Percentiles rank a stretch among this genome's conserved stretches.
These are phyloP conservation scores for Drosophila borealis DNA, from an alignment of 2,888 invertebrate species.

Conservation along the genomic window DNA sequence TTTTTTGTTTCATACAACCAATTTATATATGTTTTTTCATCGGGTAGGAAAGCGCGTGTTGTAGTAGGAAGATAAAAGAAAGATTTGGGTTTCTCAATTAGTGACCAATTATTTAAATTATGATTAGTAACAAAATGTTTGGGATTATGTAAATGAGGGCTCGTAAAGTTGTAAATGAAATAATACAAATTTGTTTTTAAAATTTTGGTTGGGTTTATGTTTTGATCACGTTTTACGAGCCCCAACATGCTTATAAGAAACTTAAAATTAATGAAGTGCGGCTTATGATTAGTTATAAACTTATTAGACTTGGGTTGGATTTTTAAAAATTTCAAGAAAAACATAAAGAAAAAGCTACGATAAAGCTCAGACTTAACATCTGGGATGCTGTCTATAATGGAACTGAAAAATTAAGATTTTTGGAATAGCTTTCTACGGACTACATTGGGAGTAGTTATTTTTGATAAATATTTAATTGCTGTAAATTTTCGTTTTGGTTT, in stretches of 20 bases:
- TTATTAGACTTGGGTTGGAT: neutral
- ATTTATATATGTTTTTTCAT: conserved; percentile 22
- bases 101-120: conserved; percentile 35
- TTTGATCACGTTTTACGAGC: conserved; percentile 5
- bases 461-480: conserved; percentile 35
- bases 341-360: conserved; percentile 6
- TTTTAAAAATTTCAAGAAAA: conserved; percentile 2
- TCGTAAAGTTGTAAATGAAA: conserved; percentile 8
- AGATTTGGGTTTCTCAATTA: conserved; percentile 44
- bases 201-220: neutral
- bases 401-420: conserved; percentile 14
- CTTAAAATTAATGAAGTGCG: conserved; percentile 14
- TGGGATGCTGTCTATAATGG: conserved; percentile 24
- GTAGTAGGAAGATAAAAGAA: conserved; percentile 41
- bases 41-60: conserved; percentile 31
- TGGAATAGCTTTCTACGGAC: conserved; percentile 32
- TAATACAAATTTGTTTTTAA: neutral
- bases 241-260: conserved; percentile 29
- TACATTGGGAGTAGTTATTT: conserved; percentile 24
- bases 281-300: neutral
- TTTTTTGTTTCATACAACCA: conserved; percentile 17
- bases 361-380: conserved; percentile 7
- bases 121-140: conserved; percentile 18
- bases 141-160: neutral
- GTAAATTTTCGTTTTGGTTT: neutral